Conservation (phyloP, 2,888 invertebrate species). For the Clusia tigrina region DNA sequence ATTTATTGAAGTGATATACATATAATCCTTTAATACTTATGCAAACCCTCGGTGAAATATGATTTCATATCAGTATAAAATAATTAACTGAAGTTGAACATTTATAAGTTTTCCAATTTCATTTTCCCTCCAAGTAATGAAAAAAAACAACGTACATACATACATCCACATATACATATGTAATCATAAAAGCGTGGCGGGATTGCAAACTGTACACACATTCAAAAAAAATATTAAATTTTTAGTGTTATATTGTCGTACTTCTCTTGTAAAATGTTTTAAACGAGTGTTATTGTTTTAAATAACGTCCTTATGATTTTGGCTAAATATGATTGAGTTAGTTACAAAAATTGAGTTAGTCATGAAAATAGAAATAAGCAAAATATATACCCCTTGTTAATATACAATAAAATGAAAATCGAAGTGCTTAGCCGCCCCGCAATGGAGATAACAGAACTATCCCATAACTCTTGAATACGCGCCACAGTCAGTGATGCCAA, state of each 20-base stretch:
- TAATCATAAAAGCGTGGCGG: slow-evolving; percentile 24
- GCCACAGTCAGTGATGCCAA: too few species aligned
- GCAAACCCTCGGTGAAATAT: too few species aligned
- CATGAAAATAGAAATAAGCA: too few species aligned
- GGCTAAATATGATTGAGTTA: too few species aligned
- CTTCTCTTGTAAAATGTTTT: not conserved
- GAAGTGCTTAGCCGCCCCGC: too few species aligned
- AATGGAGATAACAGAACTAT: too few species aligned
- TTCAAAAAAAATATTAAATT: not conserved
- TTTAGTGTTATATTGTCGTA: not conserved
- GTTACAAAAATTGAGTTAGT: too few species aligned
- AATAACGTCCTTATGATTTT: not conserved
- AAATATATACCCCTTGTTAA: too few species aligned
- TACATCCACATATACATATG: not conserved
- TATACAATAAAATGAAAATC: too few species aligned
- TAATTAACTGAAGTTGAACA: slow-evolving; percentile 2
- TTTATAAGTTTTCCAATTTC: not conserved
- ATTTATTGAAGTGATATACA: too few species aligned
- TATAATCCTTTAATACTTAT: too few species aligned
- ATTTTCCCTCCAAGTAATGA: slow-evolving; percentile 23
- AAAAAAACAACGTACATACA: slow-evolving; percentile 1
- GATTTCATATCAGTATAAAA: not conserved
- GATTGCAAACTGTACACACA: slow-evolving; percentile 35
- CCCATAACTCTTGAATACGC: too few species aligned
- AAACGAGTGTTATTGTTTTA: not conserved